Conservation (phyloP, 2,113 vertebrate species). For the Chiloscyllium plagiosum region DNA sequence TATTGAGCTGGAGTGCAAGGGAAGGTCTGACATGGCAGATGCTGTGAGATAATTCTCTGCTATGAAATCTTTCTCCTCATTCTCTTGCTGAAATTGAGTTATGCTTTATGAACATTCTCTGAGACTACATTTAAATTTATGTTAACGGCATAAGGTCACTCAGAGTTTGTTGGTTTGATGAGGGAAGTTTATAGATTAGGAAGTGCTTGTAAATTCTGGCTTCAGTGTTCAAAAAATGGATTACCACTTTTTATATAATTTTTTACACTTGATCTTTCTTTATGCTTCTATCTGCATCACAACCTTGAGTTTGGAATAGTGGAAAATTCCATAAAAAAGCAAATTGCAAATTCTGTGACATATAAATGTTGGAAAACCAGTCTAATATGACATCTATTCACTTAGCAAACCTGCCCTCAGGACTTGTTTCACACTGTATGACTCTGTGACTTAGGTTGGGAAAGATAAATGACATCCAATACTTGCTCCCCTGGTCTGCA, state of each 20-base stretch:
- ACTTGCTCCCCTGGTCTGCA: not conserved
- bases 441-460: not conserved
- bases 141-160: not conserved
- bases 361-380: not conserved
- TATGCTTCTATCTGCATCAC: no score
- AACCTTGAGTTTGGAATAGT: not conserved
- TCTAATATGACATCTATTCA: not conserved
- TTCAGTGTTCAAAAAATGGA: not conserved
- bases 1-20: not conserved
- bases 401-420: not conserved
- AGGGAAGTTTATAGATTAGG: not conserved
- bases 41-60: not conserved
- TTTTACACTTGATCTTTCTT: not conserved
- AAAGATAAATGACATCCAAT: not conserved
- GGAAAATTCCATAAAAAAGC: not conserved
- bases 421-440: no score
- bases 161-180: not conserved
- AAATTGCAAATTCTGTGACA: not conserved
- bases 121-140: not conserved
- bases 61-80: not conserved
- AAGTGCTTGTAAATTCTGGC: not conserved
- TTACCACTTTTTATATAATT: not conserved
- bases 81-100: not conserved
- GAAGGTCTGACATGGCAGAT: not conserved
- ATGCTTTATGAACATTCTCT: not conserved